Conservation (phyloP, 2,888 invertebrate genomes). For the Coenonympha glycerion region DNA sequence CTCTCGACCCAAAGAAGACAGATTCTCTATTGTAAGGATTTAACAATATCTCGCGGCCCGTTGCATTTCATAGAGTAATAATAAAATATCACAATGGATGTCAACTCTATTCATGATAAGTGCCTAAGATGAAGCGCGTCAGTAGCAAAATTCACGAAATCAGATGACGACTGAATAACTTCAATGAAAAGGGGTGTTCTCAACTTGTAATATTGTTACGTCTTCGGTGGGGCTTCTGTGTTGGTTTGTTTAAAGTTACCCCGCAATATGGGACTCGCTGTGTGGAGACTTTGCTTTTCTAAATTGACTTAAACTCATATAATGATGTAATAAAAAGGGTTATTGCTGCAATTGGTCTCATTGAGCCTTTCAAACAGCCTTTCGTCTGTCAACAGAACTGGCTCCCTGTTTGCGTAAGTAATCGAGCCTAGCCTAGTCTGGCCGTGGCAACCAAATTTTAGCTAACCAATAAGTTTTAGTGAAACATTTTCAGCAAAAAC, state of each 20-base stretch:
- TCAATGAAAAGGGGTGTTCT: constrained; percentile 45
- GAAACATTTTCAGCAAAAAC: no score
- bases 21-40: constrained; percentile 66
- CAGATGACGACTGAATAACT: constrained; percentile 57
- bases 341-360: neutral
- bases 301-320: neutral
- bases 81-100: constrained; percentile 74
- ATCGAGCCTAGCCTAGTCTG: no score
- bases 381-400: no score
- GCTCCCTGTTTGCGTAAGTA: no score
- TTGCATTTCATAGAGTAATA: constrained; percentile 69
- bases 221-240: constrained; percentile 19
- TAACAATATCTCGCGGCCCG: constrained; percentile 70
- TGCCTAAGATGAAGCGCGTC: constrained; percentile 65
- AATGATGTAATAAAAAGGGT: neutral
- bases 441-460: no score
- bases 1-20: constrained; percentile 68
- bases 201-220: constrained; percentile 42
- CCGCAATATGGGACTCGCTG: neutral
- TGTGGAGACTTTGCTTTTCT: neutral
- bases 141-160: constrained; percentile 63
- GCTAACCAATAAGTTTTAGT: no score
- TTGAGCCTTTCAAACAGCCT: no score
- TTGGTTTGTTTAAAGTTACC: constrained; percentile 9
- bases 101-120: constrained; percentile 72